phyloP scores from a whole-genome alignment of 2,888 invertebrate genomes.

The Ellobium chinense region DNA sequence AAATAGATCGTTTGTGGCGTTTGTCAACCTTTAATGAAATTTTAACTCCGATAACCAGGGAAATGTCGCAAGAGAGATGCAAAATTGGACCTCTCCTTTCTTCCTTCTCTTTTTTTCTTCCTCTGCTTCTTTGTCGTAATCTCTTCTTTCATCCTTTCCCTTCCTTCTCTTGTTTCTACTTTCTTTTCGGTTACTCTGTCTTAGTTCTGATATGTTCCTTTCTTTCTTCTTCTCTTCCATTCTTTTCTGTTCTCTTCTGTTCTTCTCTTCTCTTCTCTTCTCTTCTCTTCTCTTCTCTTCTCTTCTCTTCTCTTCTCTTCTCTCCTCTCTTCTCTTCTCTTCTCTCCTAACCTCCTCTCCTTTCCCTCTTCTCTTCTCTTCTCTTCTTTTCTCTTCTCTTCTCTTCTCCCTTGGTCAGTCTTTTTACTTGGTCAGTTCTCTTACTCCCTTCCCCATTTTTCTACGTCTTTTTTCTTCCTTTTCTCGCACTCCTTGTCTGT shows the following conservation, averaged over 20 bases:
- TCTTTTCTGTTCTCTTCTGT: not conserved
- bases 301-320: not conserved
- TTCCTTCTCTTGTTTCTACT: too few species aligned
- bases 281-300: not conserved
- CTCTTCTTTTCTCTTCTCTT: too few species aligned
- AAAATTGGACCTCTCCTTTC: too few species aligned
- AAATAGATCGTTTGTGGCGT: not conserved
- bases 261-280: not conserved
- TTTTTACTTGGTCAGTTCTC: too few species aligned
- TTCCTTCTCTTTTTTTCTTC: too few species aligned
- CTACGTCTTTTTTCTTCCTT: too few species aligned
- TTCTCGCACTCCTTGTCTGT: too few species aligned
- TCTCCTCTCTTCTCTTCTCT: not conserved
- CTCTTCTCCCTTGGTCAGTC: too few species aligned
- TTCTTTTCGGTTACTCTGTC: too few species aligned
- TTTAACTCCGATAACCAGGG: not conserved
- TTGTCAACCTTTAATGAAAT: conserved; percentile 1
- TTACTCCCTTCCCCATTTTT: too few species aligned
- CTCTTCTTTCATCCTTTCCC: too few species aligned
- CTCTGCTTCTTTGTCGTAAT: too few species aligned
- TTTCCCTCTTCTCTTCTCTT: not conserved
- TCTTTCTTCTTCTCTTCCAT: not conserved
- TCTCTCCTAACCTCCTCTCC: not conserved
- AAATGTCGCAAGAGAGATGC: not conserved
- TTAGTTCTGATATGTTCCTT: not conserved